Evolutionary conservation across 1,140 invertebrate species (phyloP).

Genomic region (Sesamia nonagrioides): DNA sequence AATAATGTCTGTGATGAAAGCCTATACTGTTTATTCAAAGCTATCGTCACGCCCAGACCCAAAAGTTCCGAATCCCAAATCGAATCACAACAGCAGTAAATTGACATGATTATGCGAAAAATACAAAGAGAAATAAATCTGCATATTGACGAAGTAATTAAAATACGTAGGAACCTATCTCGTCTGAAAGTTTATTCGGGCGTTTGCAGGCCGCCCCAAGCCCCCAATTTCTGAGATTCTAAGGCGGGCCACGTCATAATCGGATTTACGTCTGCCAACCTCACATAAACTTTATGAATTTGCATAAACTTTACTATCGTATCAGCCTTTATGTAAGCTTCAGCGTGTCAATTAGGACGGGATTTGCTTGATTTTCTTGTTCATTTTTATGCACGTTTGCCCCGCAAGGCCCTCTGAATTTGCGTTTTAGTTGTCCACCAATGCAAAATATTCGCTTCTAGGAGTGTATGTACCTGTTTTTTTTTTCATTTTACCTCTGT

Average conservation of each 20-base stretch:
- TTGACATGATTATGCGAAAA: slow-evolving; percentile 25
- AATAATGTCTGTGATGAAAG: background rate
- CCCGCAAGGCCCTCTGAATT: too few relatives aligned
- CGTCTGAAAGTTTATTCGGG: slow-evolving; percentile 44
- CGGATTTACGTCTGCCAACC: slow-evolving; percentile 58
- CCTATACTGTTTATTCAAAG: background rate
- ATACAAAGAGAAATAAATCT: slow-evolving; percentile 43
- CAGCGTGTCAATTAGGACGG: slow-evolving; percentile 32
- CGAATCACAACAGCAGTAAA: slow-evolving; percentile 30
- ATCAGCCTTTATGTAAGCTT: slow-evolving; percentile 45
- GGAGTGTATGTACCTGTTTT: too few relatives aligned
- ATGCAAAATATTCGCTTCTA: too few relatives aligned
- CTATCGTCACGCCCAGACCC: slow-evolving; percentile 1
- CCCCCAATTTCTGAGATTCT: slow-evolving; percentile 54
- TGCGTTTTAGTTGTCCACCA: too few relatives aligned
- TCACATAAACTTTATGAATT: slow-evolving; percentile 65
- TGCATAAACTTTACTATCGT: slow-evolving; percentile 61
- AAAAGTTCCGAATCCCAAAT: slow-evolving; percentile 9
- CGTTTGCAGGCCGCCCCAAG: slow-evolving; percentile 48
- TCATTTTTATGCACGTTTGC: background rate
- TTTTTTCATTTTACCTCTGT: too few relatives aligned
- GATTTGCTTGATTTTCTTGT: slow-evolving; percentile 38
- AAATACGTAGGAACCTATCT: slow-evolving; percentile 44
- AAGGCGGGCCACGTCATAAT: slow-evolving; percentile 59
- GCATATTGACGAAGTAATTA: slow-evolving; percentile 52